Evolutionary conservation across 2,888 invertebrate species (phyloP), one percentile per base, ranked within the genome.

Genomic region (Xanthia togata): DNA sequence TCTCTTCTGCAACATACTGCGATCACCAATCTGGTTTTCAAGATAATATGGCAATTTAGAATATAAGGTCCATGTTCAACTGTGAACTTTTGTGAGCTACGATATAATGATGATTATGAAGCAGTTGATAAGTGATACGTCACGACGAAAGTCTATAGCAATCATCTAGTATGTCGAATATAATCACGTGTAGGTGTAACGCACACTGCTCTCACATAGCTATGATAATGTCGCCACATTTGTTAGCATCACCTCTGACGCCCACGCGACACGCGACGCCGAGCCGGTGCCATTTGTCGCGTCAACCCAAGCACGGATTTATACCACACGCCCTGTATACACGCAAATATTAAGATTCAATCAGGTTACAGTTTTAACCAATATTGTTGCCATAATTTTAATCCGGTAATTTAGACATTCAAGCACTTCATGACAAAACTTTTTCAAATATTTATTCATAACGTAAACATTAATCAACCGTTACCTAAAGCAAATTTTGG

Each of bases 391-490:
- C 44, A 60, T 41, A 41, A 41, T 73, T n/a, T n/a, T 70, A 60
- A 62, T 35, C 4, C 23, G 4, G 20, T 31, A 68, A 78, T 60
- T 76, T 55, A 26, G 14, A 78, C 55, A 63, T 70, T 63, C 41
- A 70, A 71, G 68, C 53, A 71, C 57, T 82, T 69, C 47, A 69
- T 31, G 17, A 64, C 62, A 14, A 68, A 87, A 88, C 85, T 88
- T 87, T 87, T 89, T 57, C 26, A 70, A 88, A 88, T 89, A 83
- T 86, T 84, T 86, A 84, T 83, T 81, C 76, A 86, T 81, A 79
- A 82, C 70, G 70, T 70, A 70, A 82, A 82, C 84, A 88, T 87
- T 89, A 89, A 84, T 88, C 89, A 89, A 86, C 79, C 73, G 72
- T 76, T 84, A 82, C 77, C 76, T 79, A 81, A 82, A 84, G 73